Percentiles rank a stretch among this genome's conserved stretches.
Evolutionary conservation across 2,797 vertebrate species (phyloP).

Genomic region (Poliocrania exsul): DNA sequence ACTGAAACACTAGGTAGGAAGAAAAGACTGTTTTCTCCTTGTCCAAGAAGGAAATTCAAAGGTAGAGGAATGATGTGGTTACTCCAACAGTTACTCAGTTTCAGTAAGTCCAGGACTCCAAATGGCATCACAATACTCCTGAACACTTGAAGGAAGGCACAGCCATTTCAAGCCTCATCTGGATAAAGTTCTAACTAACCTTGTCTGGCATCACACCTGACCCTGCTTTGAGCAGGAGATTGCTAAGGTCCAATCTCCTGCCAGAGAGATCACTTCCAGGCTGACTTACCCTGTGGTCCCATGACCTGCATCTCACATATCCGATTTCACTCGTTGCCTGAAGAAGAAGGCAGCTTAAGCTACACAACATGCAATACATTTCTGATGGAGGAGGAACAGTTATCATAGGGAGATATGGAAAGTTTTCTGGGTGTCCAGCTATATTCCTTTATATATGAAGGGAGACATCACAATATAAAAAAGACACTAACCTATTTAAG

Average conservation of each 20-base stretch:
- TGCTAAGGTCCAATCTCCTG: not conserved
- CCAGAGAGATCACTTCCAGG: not conserved
- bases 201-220: not conserved
- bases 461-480: not conserved
- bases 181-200: not conserved
- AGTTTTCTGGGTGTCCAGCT: not conserved
- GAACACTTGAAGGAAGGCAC: not conserved
- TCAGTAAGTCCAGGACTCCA: not conserved
- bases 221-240: not conserved
- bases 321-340: not conserved
- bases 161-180: not conserved
- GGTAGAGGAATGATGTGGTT: not conserved
- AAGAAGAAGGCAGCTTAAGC: not conserved
- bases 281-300: not conserved
- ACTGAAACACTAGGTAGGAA: not conserved
- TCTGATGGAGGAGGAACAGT: not conserved
- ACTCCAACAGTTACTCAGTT: not conserved
- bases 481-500: not conserved
- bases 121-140: not conserved
- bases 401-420: not conserved
- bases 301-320: not conserved
- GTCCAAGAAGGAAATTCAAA: not conserved
- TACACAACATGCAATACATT: not conserved
- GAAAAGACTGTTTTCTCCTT: not conserved
- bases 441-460: not conserved